Percentiles rank a stretch among this genome's conserved stretches.
Conservation (phyloP, 2,888 invertebrate genomes). For the Horisme vitalbata region DNA sequence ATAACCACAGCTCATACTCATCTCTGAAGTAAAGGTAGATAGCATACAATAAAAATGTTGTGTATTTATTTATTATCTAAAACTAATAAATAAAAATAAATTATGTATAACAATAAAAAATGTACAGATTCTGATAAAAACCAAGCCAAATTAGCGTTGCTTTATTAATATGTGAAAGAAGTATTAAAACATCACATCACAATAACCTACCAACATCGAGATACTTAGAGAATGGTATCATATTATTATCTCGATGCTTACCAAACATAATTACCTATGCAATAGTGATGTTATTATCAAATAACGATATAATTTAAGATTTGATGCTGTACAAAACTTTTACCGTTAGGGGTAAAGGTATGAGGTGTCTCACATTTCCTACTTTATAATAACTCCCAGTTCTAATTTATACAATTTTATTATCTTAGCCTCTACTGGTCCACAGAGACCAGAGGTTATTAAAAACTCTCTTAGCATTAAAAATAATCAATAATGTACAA, state of each 20-base stretch:
- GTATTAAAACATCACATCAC: slow-evolving; percentile 27
- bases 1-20: not conserved
- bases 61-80: slow-evolving; percentile 59
- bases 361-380: slow-evolving; percentile 20
- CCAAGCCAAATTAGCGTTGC: slow-evolving; percentile 47
- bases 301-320: slow-evolving; percentile 22
- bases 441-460: slow-evolving; percentile 49
- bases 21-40: slow-evolving; percentile 3
- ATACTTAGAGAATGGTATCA: too few relatives aligned
- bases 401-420: slow-evolving; percentile 45
- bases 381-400: slow-evolving; percentile 30
- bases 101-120: slow-evolving; percentile 57
- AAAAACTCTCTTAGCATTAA: slow-evolving; percentile 67
- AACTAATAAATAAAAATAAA: slow-evolving; percentile 66
- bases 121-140: slow-evolving; percentile 57
- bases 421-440: slow-evolving; percentile 58
- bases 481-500: slow-evolving; percentile 76
- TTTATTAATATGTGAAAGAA: slow-evolving; percentile 16
- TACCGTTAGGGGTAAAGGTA: slow-evolving; percentile 14
- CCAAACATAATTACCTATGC: too few relatives aligned
- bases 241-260: too few relatives aligned
- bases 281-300: slow-evolving; percentile 22
- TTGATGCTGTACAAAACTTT: slow-evolving; percentile 14
- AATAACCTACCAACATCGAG: slow-evolving; percentile 22
- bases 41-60: slow-evolving; percentile 38